phyloP scores from a whole-genome alignment of 1,140 invertebrate genomes.

The Hylaeus anthracinus region DNA sequence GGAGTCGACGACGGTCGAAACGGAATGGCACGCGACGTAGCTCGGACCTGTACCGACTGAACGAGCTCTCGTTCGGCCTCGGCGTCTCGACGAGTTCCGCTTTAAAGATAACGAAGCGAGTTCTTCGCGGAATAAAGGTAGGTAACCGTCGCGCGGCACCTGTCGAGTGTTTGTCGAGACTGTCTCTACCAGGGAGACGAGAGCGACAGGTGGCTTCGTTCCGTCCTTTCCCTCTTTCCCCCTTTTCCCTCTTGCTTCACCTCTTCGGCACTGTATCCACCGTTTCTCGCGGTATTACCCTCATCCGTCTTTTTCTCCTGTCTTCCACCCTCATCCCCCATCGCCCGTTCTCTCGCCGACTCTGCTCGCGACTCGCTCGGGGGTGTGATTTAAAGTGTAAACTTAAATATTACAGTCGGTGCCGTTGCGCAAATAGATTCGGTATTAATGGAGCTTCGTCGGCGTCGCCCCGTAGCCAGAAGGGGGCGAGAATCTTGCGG shows the following conservation, averaged over 20 bases:
- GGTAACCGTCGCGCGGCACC: slow-evolving; percentile 51
- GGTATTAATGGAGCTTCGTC: slow-evolving; percentile 70
- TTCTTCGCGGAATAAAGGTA: slow-evolving; percentile 70
- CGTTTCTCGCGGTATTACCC: slow-evolving; percentile 41
- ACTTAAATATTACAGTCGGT: slow-evolving; percentile 71
- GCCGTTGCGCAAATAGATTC: slow-evolving; percentile 71
- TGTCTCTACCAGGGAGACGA: slow-evolving; percentile 56
- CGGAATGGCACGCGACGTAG: slow-evolving; percentile 44
- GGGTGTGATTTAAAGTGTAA: slow-evolving; percentile 73
- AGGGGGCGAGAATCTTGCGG: not conserved
- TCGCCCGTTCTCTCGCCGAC: not conserved
- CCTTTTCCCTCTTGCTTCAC: slow-evolving; percentile 5
- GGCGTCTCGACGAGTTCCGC: slow-evolving; percentile 53
- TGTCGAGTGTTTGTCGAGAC: slow-evolving; percentile 69
- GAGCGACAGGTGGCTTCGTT: slow-evolving; percentile 71
- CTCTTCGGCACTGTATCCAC: slow-evolving; percentile 14
- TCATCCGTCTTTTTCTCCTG: slow-evolving; percentile 52
- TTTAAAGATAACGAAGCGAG: slow-evolving; percentile 73
- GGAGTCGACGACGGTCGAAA: slow-evolving; percentile 33
- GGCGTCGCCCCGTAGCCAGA: slow-evolving; percentile 15
- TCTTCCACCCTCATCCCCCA: not conserved
- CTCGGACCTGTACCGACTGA: not conserved
- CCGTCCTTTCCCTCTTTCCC: slow-evolving; percentile 19
- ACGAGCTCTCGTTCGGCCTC: slow-evolving; percentile 21
- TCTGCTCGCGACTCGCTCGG: slow-evolving; percentile 48